These are phyloP conservation scores for Apaloderma vittatum DNA, from an alignment of 2,113 vertebrate genomes.

Conservation along the genomic window DNA sequence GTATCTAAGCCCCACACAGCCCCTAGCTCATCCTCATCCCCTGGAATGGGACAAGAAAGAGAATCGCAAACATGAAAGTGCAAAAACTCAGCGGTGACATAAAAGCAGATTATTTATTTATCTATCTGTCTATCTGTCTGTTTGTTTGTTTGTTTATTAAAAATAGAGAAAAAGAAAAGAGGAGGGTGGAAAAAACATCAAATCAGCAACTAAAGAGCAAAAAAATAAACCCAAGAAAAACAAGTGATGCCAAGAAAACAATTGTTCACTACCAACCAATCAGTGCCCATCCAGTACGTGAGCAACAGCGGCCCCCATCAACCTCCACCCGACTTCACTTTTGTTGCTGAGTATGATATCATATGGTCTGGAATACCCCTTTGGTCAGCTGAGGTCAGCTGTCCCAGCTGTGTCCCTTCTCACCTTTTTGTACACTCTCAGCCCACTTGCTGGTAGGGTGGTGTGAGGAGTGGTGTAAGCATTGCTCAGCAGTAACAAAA, in stretches of 20 bases:
- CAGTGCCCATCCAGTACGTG: neutral
- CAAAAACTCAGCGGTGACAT: neutral
- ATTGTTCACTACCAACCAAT: neutral
- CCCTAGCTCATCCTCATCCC: neutral
- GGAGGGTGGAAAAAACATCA: no score
- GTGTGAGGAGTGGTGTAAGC: no score
- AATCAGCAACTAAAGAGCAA: no score
- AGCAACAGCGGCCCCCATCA: neutral
- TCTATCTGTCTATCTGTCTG: no score
- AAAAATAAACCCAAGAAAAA: neutral
- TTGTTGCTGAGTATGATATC: neutral
- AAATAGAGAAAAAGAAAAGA: neutral
- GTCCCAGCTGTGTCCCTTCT: neutral
- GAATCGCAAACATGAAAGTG: neutral
- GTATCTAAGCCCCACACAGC: neutral
- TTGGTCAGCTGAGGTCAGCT: neutral
- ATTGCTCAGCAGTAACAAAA: no score
- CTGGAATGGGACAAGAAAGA: neutral
- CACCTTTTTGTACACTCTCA: neutral
- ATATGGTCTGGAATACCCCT: neutral
- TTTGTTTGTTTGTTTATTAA: no score
- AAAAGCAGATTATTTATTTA: neutral
- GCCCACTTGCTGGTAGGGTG: no score
- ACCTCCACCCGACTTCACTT: neutral
- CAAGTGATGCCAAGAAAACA: neutral